Conservation (phyloP, 2,797 vertebrate species). For the Urocyon cinereoargenteus region DNA sequence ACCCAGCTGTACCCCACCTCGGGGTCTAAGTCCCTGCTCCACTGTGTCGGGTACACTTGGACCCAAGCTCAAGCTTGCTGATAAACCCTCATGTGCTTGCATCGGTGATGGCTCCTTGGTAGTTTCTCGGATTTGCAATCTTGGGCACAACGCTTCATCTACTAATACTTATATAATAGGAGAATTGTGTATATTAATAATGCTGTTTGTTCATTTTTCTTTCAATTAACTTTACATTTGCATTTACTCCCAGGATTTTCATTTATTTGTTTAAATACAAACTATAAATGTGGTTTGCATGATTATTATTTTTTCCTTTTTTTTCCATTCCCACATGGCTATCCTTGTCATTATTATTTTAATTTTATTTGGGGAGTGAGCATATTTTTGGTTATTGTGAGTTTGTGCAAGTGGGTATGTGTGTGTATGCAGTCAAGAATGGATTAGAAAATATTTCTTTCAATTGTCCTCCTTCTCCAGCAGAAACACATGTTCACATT, state of each 20-base stretch:
- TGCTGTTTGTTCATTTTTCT: constrained; percentile 89
- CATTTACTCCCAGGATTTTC: constrained; percentile 87
- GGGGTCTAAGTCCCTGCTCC: no score
- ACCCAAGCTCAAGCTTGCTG: no score
- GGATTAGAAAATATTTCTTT: constrained; percentile 89
- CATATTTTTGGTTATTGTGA: background rate
- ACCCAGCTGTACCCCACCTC: no score
- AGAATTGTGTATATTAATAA: constrained; percentile 92
- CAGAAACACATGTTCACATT: constrained; percentile 82
- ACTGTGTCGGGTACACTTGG: no score
- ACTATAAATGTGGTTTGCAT: constrained; percentile 84
- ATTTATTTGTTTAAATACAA: constrained; percentile 85
- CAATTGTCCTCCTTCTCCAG: constrained; percentile 84
- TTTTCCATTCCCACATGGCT: background rate
- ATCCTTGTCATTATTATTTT: background rate
- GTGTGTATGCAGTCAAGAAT: constrained; percentile 86
- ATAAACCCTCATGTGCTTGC: no score
- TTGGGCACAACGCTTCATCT: constrained; percentile 72
- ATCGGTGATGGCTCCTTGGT: no score
- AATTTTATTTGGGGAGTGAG: background rate
- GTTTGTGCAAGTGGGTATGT: constrained; percentile 80
- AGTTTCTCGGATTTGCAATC: no score
- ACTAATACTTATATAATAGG: constrained; percentile 89
- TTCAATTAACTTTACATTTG: constrained; percentile 90
- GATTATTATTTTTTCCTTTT: constrained; percentile 16